phyloP scores from a whole-genome alignment of 2,888 invertebrate species.

The Charanyca ferruginea region DNA sequence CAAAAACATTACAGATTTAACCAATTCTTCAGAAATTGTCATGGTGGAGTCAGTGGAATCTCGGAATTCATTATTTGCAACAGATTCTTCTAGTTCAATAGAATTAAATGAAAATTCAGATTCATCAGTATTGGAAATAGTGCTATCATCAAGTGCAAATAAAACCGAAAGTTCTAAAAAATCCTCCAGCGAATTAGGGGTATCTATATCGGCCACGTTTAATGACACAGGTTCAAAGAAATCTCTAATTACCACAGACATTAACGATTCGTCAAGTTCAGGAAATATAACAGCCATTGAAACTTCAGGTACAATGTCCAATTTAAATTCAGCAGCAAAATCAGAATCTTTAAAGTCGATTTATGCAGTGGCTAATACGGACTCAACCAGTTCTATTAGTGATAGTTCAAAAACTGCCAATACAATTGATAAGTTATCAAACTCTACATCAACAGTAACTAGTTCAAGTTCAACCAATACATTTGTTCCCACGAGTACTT shows the following conservation, averaged over 20 bases:
- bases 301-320: constrained; percentile 11
- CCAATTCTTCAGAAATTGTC: constrained; percentile 6
- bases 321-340: constrained; percentile 46
- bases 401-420: constrained; percentile 39
- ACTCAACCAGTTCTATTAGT: constrained; percentile 11
- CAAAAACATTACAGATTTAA: constrained; percentile 24
- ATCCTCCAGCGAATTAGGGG: constrained; percentile 12
- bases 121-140: constrained; percentile 16
- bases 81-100: constrained; percentile 8
- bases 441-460: constrained; percentile 23
- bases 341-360: constrained; percentile 26
- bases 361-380: constrained; percentile 9
- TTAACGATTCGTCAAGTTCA: constrained; percentile 20
- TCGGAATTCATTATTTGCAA: constrained; percentile 18
- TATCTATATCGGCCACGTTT: constrained; percentile 6
- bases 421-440: constrained; percentile 43
- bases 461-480: constrained; percentile 31
- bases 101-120: constrained; percentile 6
- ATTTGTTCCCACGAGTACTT: constrained; percentile 32
- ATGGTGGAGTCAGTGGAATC: constrained; percentile 17
- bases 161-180: constrained; percentile 17
- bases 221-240: constrained; percentile 32
- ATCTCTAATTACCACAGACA: neutral
- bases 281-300: constrained; percentile 35
- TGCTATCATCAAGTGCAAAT: constrained; percentile 22